Evolutionary conservation across 2,888 invertebrate genomes (phyloP), one percentile per base, ranked within the genome.

Genomic region (Eubasilissa splendida): DNA sequence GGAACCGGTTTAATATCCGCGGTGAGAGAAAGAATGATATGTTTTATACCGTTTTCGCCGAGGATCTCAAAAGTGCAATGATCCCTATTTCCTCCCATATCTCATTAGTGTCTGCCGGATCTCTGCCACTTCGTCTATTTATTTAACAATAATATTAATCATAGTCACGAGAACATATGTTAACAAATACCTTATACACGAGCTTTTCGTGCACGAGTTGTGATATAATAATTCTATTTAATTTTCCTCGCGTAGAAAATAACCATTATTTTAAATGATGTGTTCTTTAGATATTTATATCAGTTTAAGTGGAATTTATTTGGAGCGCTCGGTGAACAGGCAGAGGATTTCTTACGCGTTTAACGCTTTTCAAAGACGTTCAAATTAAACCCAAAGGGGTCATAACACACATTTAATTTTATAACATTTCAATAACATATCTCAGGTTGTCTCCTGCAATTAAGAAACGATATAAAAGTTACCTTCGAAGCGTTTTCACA

Each of bases 1-100:
- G 14, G 11, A 79, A 82, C 82, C 78, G 82, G 82, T 82, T 82
- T 79, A 65, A 82, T 79, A 82, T 79, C 79, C 82, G 79, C 82
- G 66, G 71, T 14, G 63, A 73, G 70, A 52, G 78, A 78, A 78
- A 73, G 77, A 70, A 78, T 58, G 58, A 77, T 71, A 63, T 78
- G 53, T 78, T 77, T 70, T 77, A 42, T 71, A 54, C 54, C 53
- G 54, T 71, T 71, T 66, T 71, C 42, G 71, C 56, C 11, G 31
- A 71, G 22, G 54, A 12, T 53, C 4, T n/a, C 10, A 71, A 54
- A 54, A 71, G 71, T 71, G 71, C 71, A 56, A 54, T 71, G 71
- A 71, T 71, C 71, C 53, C 56, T n/a, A 14, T 63, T 31, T 63
- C 22, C 22, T 22, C 22, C 63, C 22, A 31, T 63, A 63, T 11